Percentiles rank a stretch among this genome's conserved stretches.
phyloP scores from a whole-genome alignment of 2,797 vertebrate genomes.

The Vespertilio murinus region DNA sequence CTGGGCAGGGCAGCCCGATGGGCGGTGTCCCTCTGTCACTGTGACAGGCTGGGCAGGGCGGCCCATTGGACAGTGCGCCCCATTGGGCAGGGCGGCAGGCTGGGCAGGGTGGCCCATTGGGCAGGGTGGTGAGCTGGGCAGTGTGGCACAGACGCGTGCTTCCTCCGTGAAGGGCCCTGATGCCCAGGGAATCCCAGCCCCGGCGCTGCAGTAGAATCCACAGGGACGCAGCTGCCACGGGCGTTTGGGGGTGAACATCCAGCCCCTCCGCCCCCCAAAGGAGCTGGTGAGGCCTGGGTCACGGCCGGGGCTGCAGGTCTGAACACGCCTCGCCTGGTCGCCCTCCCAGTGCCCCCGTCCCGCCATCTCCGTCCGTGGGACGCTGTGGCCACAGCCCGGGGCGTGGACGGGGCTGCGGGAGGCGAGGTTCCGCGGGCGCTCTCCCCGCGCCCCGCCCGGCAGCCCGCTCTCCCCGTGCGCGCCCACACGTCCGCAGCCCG shows the following conservation, averaged over 20 bases:
- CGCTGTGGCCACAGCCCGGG: background rate
- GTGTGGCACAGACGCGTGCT: background rate
- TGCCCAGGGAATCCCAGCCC: background rate
- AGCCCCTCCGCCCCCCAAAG: background rate
- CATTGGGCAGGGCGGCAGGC: no score
- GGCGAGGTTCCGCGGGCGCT: no score
- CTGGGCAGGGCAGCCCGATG: no score
- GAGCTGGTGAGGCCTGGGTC: no score
- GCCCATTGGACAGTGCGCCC: background rate
- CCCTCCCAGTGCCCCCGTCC: background rate
- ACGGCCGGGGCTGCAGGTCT: background rate
- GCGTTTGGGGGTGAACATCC: background rate
- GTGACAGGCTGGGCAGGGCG: no score
- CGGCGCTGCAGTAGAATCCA: background rate
- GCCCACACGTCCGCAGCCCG: constrained; percentile 74
- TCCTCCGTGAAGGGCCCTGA: background rate
- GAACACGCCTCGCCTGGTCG: background rate
- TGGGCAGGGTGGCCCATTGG: no score
- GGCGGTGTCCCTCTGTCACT: no score
- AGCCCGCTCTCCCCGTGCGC: constrained; percentile 68
- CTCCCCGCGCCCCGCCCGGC: constrained; percentile 63
- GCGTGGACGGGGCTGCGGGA: constrained; percentile 41
- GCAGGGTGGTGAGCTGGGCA: no score
- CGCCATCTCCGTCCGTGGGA: background rate
- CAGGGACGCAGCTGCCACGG: background rate